phyloP scores from a whole-genome alignment of 2,888 invertebrate species.

The Macrostomum cliftonense region DNA sequence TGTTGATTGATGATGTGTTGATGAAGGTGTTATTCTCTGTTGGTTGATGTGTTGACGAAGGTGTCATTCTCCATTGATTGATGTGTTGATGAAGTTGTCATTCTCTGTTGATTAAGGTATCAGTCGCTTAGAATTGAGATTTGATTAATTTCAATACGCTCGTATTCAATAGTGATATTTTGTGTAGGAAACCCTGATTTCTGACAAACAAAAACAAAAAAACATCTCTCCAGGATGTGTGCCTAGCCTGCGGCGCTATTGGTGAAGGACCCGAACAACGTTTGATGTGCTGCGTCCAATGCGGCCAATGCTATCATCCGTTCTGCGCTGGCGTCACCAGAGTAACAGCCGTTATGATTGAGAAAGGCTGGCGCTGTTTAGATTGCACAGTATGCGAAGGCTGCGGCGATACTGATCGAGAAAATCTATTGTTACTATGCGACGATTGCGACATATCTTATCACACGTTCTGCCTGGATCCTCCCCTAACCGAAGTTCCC shows the following conservation, averaged over 20 bases:
- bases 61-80: no score
- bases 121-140: no score
- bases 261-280: constrained; percentile 41
- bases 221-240: constrained; percentile 62
- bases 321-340: constrained; percentile 69
- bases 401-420: constrained; percentile 86
- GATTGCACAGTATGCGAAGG: constrained; percentile 99
- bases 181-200: no score
- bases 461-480: constrained; percentile 95
- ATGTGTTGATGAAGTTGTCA: no score
- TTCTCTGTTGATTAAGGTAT: no score
- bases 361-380: constrained; percentile 87
- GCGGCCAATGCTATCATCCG: constrained; percentile 97
- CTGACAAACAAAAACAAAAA: no score
- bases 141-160: no score
- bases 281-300: constrained; percentile 84
- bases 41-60: no score
- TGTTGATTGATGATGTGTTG: no score
- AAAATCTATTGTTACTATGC: constrained; percentile 74
- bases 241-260: constrained; percentile 91
- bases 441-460: constrained; percentile 98
- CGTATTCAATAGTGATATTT: no score
- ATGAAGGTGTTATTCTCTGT: no score
- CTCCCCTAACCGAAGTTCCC: constrained; percentile 77
- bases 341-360: constrained; percentile 51